A percentile compares a stretch with the other conserved stretches of the same genome.
These are phyloP conservation scores for Protodeltote pygarga DNA, from an alignment of 2,888 invertebrate species.

Conservation along the genomic window DNA sequence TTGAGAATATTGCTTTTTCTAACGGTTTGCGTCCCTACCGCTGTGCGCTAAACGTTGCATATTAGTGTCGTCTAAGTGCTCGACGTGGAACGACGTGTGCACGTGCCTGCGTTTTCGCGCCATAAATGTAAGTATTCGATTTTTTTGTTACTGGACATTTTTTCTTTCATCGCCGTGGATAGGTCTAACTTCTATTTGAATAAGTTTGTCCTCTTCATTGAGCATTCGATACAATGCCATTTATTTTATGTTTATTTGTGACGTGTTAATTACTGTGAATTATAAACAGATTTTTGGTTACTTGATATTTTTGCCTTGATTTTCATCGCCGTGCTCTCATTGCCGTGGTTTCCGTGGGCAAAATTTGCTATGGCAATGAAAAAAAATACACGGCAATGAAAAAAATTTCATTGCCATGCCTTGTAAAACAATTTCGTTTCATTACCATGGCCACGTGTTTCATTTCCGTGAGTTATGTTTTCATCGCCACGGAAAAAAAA, in stretches of 20 bases:
- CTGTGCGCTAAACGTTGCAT: slow-evolving; percentile 7
- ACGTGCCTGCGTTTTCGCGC: slow-evolving; percentile 10
- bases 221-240: slow-evolving; percentile 2
- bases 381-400: too few relatives aligned
- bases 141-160: slow-evolving; percentile 5
- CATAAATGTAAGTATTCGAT: slow-evolving; percentile 6
- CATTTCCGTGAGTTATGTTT: slow-evolving; percentile 11
- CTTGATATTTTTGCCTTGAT: slow-evolving; percentile 10
- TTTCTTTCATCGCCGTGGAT: slow-evolving; percentile 2
- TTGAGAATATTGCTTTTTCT: slow-evolving; percentile 3
- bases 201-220: slow-evolving; percentile 1
- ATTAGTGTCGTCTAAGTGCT: slow-evolving; percentile 6
- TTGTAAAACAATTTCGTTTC: slow-evolving; percentile 7
- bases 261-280: slow-evolving; percentile 10
- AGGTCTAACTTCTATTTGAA: background rate
- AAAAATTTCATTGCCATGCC: too few relatives aligned
- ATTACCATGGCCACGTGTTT: slow-evolving; percentile 11
- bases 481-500: slow-evolving; percentile 5
- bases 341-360: slow-evolving; percentile 10
- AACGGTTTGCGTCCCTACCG: slow-evolving; percentile 1
- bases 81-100: slow-evolving; percentile 5
- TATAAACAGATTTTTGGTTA: slow-evolving; percentile 8
- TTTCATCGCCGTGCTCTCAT: slow-evolving; percentile 17
- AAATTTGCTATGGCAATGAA: slow-evolving; percentile 12
- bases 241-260: slow-evolving; percentile 4